Percentiles rank a stretch among this genome's conserved stretches.
Evolutionary conservation across 1,140 invertebrate species (phyloP).

Genomic region (Thaumatotibia leucotreta): DNA sequence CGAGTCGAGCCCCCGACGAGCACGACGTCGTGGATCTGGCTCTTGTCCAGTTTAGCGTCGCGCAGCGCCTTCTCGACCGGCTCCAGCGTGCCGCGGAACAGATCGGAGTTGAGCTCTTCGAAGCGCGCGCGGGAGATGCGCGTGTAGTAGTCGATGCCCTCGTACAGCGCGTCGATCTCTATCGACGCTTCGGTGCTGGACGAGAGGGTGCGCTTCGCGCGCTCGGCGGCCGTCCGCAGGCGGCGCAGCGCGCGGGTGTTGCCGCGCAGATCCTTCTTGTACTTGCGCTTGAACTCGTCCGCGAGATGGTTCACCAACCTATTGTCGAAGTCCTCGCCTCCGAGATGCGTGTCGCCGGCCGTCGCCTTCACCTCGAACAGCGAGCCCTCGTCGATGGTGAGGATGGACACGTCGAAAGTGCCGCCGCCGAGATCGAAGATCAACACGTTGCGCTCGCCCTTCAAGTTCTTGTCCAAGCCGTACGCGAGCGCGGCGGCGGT

Average conservation of each 20-base stretch:
- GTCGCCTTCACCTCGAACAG: slow-evolving; percentile 81
- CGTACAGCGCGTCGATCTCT: slow-evolving; percentile 38
- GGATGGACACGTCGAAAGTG: slow-evolving; percentile 81
- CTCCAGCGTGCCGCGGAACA: slow-evolving; percentile 46
- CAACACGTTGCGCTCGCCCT: slow-evolving; percentile 78
- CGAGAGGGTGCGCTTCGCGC: slow-evolving; percentile 58
- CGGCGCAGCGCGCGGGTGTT: slow-evolving; percentile 70
- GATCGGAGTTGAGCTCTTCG: slow-evolving; percentile 79
- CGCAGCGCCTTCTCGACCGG: slow-evolving; percentile 75
- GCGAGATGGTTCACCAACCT: slow-evolving; percentile 81
- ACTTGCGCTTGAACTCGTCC: slow-evolving; percentile 56
- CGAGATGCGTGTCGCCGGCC: slow-evolving; percentile 73
- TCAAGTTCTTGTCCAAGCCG: slow-evolving; percentile 84
- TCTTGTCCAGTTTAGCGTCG: slow-evolving; percentile 81
- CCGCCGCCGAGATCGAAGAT: slow-evolving; percentile 70
- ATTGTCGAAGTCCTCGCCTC: slow-evolving; percentile 86
- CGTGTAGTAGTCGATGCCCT: slow-evolving; percentile 54
- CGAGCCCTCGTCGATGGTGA: slow-evolving; percentile 81
- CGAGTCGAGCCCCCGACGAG: slow-evolving; percentile 79
- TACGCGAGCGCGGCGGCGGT: slow-evolving; percentile 83
- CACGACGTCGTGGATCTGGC: slow-evolving; percentile 79
- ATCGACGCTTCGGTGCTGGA: slow-evolving; percentile 41
- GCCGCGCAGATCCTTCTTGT: slow-evolving; percentile 48
- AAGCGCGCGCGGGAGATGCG: slow-evolving; percentile 81
- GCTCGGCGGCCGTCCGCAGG: slow-evolving; percentile 77